Base-by-base conservation (phyloP, 2,888 invertebrate genomes). In the Tanytarsus gracilentus region DNA sequence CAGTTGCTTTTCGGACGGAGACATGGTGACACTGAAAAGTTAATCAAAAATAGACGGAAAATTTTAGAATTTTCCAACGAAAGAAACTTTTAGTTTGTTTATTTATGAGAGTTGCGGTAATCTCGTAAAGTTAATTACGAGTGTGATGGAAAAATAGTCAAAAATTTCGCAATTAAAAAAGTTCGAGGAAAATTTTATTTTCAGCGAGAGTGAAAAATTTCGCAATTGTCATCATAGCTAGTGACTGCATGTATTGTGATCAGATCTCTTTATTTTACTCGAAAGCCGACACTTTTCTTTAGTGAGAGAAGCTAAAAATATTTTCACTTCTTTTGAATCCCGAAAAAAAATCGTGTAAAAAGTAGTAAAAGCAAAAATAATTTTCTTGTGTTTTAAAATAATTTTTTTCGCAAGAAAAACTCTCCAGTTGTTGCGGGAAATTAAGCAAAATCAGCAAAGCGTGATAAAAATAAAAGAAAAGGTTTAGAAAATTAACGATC, bases 1-100 rank as follows among this genome's bases (percentile, higher is more conserved):
- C 44, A 44, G 44, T 44, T 44, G 44, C 44, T 44, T 21, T 18
- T 44, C 44, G 44, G 23, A 44, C 44, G 18, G 44, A 18, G 44
- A 44, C 44, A 44, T 44, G 18, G 9, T 11, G 33, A 33, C n/a
- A n/a, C n/a, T n/a, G n/a, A n/a, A n/a, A n/a, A n/a, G n/a, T n/a
- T n/a, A n/a, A n/a, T n/a, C n/a, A n/a, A n/a, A n/a, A n/a, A n/a
- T n/a, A n/a, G n/a, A n/a, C n/a, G n/a, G n/a, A n/a, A n/a, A n/a
- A n/a, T n/a, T n/a, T n/a, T n/a, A n/a, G n/a, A n/a, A n/a, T n/a
- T n/a, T n/a, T n/a, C n/a, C n/a, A n/a, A n/a, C n/a, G n/a, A n/a
- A n/a, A n/a, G n/a, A n/a, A n/a, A n/a, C n/a, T n/a, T n/a, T n/a
- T n/a, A n/a, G n/a, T n/a, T n/a, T n/a, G n/a, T n/a, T n/a, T n/a